phyloP scores from a whole-genome alignment of 2,797 vertebrate species.

The Benthosema pterotum region DNA sequence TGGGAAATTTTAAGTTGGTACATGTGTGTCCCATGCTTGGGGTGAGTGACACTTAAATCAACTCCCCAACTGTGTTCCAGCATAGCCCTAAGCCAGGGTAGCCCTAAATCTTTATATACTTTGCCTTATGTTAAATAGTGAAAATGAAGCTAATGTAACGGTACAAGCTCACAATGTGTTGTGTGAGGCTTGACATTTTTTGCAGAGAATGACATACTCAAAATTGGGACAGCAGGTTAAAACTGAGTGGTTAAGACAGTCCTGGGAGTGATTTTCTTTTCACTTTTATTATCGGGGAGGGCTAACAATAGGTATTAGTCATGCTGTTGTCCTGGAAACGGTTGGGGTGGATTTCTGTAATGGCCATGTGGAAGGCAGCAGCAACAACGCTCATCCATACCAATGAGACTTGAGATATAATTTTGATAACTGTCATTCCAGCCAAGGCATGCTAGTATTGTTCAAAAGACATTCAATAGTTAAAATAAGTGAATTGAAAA shows the following conservation, averaged over 20 bases:
- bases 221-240: too few species aligned
- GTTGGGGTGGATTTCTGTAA: slow-evolving; percentile 60
- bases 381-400: slow-evolving; percentile 53
- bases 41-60: too few species aligned
- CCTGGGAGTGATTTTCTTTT: slow-evolving; percentile 37
- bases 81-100: too few species aligned
- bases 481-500: background rate
- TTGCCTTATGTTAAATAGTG: too few species aligned
- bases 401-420: slow-evolving; percentile 56
- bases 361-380: slow-evolving; percentile 60
- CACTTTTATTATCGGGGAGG: slow-evolving; percentile 36
- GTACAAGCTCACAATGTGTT: too few species aligned
- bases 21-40: too few species aligned
- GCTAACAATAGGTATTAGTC: slow-evolving; percentile 68
- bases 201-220: too few species aligned
- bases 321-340: slow-evolving; percentile 69
- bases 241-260: background rate
- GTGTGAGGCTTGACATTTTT: too few species aligned
- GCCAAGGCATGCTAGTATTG: slow-evolving; percentile 24
- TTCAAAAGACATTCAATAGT: background rate
- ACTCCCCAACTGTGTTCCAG: too few species aligned
- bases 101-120: too few species aligned
- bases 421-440: slow-evolving; percentile 14
- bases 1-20: too few species aligned
- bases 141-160: too few species aligned